Percentiles rank a stretch among this genome's conserved stretches.
phyloP scores from a whole-genome alignment of 2,888 invertebrate species.

The Chrysomela aeneicollis region DNA sequence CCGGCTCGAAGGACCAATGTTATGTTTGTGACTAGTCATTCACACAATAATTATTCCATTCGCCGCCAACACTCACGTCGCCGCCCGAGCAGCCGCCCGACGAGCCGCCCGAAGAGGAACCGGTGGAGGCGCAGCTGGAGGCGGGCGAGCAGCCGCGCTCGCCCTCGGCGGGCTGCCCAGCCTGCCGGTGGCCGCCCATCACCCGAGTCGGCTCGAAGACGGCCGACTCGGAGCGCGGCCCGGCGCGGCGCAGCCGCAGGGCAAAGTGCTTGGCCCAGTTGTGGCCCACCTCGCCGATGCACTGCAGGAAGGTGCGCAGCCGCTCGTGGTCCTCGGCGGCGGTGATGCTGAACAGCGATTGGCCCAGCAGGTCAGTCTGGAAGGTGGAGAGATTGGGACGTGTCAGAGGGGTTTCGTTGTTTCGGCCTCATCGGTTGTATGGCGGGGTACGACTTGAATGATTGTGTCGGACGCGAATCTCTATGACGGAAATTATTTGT shows the following conservation, averaged over 20 bases:
- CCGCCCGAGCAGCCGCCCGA: conserved; percentile 30
- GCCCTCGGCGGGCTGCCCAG: conserved; percentile 20
- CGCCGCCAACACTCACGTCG: conserved; percentile 41
- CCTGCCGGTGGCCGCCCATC: conserved; percentile 65
- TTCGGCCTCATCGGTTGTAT: too few relatives aligned
- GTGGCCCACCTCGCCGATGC: conserved; percentile 61
- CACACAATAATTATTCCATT: too few relatives aligned
- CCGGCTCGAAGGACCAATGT: too few relatives aligned
- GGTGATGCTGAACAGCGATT: conserved; percentile 82
- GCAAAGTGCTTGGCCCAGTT: conserved; percentile 65
- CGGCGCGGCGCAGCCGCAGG: conserved; percentile 70
- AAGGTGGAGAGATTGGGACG: conserved; percentile 49
- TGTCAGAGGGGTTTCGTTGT: too few relatives aligned
- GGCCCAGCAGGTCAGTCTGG: conserved; percentile 84
- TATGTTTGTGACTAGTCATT: too few relatives aligned
- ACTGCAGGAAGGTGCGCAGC: conserved; percentile 69
- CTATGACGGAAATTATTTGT: too few relatives aligned
- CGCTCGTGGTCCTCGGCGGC: conserved; percentile 81
- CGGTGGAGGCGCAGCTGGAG: conserved; percentile 28
- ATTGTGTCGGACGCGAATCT: too few relatives aligned
- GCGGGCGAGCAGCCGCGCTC: conserved; percentile 17
- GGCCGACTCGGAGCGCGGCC: conserved; percentile 75
- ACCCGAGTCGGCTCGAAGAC: conserved; percentile 76
- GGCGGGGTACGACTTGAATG: too few relatives aligned
- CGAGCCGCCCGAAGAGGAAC: conserved; percentile 21